phyloP scores from a whole-genome alignment of 2,797 vertebrate species.

The Dicrostonyx torquatus region DNA sequence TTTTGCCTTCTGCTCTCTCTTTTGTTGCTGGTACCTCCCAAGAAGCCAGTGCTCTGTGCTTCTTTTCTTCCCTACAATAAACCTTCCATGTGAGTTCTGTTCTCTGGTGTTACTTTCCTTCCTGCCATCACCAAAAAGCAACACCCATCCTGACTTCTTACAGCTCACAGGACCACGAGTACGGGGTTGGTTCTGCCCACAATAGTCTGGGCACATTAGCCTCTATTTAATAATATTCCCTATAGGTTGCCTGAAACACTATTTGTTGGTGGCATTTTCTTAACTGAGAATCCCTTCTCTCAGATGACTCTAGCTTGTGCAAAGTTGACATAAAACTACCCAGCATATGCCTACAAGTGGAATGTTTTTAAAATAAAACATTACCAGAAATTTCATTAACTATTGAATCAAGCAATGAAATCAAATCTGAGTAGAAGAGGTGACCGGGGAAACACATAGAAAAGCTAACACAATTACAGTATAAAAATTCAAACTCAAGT shows the following conservation, averaged over 20 bases:
- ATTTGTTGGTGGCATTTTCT: not conserved
- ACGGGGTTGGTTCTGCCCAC: too few species aligned
- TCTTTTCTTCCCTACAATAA: too few species aligned
- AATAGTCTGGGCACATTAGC: not conserved
- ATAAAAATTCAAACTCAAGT: not conserved
- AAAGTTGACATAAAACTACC: not conserved
- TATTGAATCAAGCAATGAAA: not conserved
- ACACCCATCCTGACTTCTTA: too few species aligned
- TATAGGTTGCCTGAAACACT: not conserved
- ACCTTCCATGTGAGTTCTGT: too few species aligned
- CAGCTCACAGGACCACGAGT: not conserved
- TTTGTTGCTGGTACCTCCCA: too few species aligned
- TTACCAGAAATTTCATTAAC: not conserved
- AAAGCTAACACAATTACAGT: not conserved
- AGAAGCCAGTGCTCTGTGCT: too few species aligned
- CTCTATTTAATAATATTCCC: not conserved
- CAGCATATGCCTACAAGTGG: not conserved
- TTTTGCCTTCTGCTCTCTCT: too few species aligned
- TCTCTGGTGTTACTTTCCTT: too few species aligned
- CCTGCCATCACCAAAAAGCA: too few species aligned
- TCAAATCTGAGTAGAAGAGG: not conserved
- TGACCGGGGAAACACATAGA: too few species aligned
- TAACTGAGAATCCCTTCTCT: not conserved
- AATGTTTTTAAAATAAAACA: not conserved
- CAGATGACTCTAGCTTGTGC: not conserved